Base-by-base conservation (phyloP, 2,888 invertebrate genomes). In the Xestobium rufovillosum region DNA sequence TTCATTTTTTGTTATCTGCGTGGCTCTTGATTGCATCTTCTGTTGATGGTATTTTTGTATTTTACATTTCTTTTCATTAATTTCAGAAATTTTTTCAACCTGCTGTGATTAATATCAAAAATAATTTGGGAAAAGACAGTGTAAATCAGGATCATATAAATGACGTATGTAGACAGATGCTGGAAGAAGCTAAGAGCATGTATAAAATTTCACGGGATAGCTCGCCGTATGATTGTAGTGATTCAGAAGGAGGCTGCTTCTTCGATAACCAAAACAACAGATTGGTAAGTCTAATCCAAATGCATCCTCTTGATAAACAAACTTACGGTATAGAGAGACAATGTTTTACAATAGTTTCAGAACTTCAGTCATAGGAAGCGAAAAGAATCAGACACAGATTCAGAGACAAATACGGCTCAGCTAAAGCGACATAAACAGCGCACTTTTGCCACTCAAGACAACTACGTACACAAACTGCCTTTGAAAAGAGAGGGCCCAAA, bases 1-100 rank as follows among this genome's bases (percentile, higher is more conserved):
- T n/a, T n/a, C n/a, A 15, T 33, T 15, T 38, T 4, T 25, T 9
- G 29, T 38, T 41, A 29, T 28, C 14, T 34, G 2, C 11, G 28
- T 23, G 23, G n/a, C 23, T 23, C 8, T 23, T 9, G 8, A 23
- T n/a, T n/a, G n/a, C n/a, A n/a, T n/a, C n/a, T n/a, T n/a, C n/a
- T n/a, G n/a, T n/a, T n/a, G n/a, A n/a, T n/a, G n/a, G n/a, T n/a
- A n/a, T n/a, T n/a, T n/a, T n/a, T n/a, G n/a, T n/a, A n/a, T n/a
- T n/a, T n/a, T n/a, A n/a, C n/a, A n/a, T n/a, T n/a, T n/a, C n/a
- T n/a, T n/a, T n/a, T n/a, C n/a, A n/a, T n/a, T n/a, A 6, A 45
- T 75, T 75, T 34, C 67, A 85, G 83, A 80, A 78, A 69, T 86
- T 80, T 65, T 84, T 87, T 67, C 79, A 80, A 53, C 83, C 84